Conservation (phyloP, 2,113 vertebrate genomes). For the Egretta garzetta region DNA sequence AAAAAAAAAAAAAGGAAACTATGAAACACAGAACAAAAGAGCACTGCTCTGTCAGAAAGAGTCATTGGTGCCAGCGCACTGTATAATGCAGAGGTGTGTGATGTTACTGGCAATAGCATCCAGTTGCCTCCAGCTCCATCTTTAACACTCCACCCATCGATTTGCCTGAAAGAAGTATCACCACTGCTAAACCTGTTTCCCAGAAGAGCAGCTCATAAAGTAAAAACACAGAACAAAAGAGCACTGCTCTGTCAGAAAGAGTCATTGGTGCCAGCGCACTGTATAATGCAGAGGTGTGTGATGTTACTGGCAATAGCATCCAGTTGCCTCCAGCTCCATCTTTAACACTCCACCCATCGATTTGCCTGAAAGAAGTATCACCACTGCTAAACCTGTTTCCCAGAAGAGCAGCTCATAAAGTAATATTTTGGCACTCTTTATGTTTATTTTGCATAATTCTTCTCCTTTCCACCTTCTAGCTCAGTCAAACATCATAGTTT, state of each 20-base stretch:
- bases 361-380: not conserved
- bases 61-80: not conserved
- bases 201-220: not conserved
- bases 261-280: not conserved
- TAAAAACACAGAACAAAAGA: not conserved
- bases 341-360: not conserved
- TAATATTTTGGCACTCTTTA: not conserved
- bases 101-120: not conserved
- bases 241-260: not conserved
- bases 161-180: not conserved
- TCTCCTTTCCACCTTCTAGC: not conserved
- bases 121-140: not conserved
- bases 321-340: not conserved
- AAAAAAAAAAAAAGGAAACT: not conserved
- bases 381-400: not conserved
- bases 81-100: not conserved
- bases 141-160: not conserved
- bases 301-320: not conserved
- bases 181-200: not conserved
- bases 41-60: not conserved
- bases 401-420: not conserved
- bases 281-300: not conserved
- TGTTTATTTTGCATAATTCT: constrained; percentile 14
- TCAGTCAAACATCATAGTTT: not conserved
- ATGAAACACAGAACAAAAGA: not conserved